Percentiles rank a stretch among this genome's conserved stretches.
Conservation (phyloP, 1,140 invertebrate genomes). For the Nephotettix cincticeps region DNA sequence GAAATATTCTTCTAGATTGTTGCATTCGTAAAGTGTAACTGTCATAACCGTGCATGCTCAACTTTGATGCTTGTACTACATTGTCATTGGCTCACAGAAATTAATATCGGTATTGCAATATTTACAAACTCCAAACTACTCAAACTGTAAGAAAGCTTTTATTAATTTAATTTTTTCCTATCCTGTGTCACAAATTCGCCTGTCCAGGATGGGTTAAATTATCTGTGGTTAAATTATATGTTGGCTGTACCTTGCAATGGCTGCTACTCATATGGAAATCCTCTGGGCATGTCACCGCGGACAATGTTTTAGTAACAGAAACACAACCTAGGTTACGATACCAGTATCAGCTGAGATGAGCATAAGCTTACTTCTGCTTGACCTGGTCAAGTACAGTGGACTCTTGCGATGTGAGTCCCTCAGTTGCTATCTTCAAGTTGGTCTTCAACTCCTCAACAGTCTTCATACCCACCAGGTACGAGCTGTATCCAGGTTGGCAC, state of each 20-base stretch:
- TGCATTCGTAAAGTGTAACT: too few species aligned
- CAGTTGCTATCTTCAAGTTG: constrained; percentile 58
- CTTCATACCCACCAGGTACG: constrained; percentile 70
- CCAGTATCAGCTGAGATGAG: neutral
- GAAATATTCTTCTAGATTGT: too few species aligned
- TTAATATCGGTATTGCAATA: too few species aligned
- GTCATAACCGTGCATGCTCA: too few species aligned
- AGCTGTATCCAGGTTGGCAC: constrained; percentile 55
- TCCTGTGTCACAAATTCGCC: too few species aligned
- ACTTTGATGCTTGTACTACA: too few species aligned
- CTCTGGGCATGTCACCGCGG: neutral
- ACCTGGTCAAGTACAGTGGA: constrained; percentile 57
- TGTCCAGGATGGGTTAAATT: too few species aligned
- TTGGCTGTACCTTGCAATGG: neutral
- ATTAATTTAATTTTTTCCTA: too few species aligned
- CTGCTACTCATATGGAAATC: neutral
- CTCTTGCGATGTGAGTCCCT: constrained; percentile 63
- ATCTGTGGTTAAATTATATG: too few species aligned
- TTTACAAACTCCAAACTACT: too few species aligned
- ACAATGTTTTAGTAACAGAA: neutral
- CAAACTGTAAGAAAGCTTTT: too few species aligned
- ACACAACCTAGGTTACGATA: neutral
- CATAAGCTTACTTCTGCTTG: constrained; percentile 59
- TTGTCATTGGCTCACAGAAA: too few species aligned
- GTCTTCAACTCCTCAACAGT: constrained; percentile 57